phyloP scores from a whole-genome alignment of 2,113 vertebrate species.

The Nycticryphes semicollaris region DNA sequence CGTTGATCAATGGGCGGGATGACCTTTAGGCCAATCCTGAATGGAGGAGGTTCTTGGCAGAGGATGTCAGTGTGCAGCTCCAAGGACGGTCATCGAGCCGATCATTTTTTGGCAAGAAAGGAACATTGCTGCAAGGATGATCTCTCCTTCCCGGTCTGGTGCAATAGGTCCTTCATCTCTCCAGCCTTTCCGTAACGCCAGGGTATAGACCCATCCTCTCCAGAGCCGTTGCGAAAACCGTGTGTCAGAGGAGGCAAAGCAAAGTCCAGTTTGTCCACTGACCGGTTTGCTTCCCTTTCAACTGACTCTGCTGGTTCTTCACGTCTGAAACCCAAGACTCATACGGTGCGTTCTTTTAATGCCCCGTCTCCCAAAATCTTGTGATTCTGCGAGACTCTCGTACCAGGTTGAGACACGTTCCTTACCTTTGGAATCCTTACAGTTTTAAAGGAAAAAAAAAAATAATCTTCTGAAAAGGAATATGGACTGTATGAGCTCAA shows the following conservation, averaged over 20 bases:
- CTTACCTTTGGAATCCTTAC: not conserved
- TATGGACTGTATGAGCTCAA: not conserved
- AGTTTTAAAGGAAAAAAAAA: not conserved
- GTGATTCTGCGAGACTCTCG: not conserved
- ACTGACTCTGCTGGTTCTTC: fast-evolving
- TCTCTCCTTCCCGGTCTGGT: not conserved
- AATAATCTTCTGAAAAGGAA: not conserved
- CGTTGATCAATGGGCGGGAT: not conserved
- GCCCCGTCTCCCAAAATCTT: not conserved
- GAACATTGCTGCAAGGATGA: not conserved
- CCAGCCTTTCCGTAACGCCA: not conserved
- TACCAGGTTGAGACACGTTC: not conserved
- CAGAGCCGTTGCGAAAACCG: not conserved
- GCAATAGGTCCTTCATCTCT: not conserved
- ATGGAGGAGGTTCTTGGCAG: not conserved
- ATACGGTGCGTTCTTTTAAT: not conserved
- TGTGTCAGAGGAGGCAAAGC: not conserved
- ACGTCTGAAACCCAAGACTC: not conserved
- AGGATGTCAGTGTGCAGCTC: not conserved
- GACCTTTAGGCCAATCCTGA: not conserved
- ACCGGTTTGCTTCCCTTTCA: not conserved
- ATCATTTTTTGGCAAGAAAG: not conserved
- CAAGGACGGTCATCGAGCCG: not conserved
- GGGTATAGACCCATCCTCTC: fast-evolving
- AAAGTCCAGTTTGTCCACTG: not conserved